Evolutionary conservation across 1,140 invertebrate species (phyloP).

Genomic region (Glossosoma conforme): DNA sequence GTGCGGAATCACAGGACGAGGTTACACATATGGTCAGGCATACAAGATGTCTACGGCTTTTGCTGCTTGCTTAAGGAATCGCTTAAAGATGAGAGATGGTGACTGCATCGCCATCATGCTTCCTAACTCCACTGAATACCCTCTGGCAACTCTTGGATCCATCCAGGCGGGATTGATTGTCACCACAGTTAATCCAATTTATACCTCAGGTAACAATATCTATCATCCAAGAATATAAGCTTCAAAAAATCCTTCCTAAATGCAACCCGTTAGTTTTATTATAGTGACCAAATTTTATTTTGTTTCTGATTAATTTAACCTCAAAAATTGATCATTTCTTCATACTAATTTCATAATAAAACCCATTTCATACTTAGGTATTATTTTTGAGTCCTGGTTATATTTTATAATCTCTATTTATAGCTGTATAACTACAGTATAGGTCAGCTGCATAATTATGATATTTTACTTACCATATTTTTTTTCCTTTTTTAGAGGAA

Average conservation of each 20-base stretch:
- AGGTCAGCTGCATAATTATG: no score
- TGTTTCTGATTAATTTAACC: neutral
- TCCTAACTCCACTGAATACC: conserved; percentile 75
- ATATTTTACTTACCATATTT: no score
- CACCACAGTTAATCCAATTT: conserved; percentile 76
- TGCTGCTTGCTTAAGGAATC: conserved; percentile 60
- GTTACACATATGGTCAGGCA: conserved; percentile 65
- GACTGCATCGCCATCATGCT: conserved; percentile 67
- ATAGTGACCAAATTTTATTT: no score
- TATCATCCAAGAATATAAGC: neutral
- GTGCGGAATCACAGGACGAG: conserved; percentile 63
- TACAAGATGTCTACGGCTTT: conserved; percentile 59
- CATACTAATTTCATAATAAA: no score
- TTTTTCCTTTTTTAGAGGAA: conserved; percentile 64
- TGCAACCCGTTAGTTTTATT: no score
- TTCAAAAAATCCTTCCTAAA: no score
- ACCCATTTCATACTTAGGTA: no score
- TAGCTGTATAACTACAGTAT: no score
- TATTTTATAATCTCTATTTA: no score
- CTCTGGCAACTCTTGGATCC: conserved; percentile 61
- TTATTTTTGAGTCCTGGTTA: no score
- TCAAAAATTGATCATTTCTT: no score
- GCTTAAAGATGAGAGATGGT: conserved; percentile 61
- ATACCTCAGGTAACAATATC: conserved; percentile 65
- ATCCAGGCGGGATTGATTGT: conserved; percentile 64